phyloP scores from a whole-genome alignment of 2,888 invertebrate genomes.

The Nysson spinosus region DNA sequence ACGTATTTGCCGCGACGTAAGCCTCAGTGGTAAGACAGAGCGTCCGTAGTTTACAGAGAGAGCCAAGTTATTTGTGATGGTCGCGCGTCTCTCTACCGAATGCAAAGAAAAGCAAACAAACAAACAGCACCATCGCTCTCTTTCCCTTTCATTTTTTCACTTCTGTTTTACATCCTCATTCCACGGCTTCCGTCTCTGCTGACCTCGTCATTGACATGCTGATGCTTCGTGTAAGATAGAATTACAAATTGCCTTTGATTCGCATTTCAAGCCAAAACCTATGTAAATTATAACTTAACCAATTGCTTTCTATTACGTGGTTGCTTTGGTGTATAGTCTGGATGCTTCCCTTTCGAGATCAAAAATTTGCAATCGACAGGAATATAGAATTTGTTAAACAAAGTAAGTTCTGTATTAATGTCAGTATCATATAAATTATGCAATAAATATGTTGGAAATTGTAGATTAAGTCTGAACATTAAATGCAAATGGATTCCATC shows the following conservation, averaged over 20 bases:
- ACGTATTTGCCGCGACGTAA: constrained; percentile 52
- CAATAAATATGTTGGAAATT: too few species aligned
- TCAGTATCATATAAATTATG: too few species aligned
- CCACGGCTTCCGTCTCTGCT: neutral
- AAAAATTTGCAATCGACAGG: constrained; percentile 19
- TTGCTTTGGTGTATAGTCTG: neutral
- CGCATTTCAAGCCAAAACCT: constrained; percentile 33
- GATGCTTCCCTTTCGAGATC: constrained; percentile 11
- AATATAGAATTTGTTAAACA: neutral
- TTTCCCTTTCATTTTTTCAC: constrained; percentile 11
- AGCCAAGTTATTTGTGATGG: constrained; percentile 58
- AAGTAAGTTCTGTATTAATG: too few species aligned
- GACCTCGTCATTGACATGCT: constrained; percentile 36
- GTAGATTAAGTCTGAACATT: too few species aligned
- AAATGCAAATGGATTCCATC: too few species aligned
- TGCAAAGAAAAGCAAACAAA: constrained; percentile 45
- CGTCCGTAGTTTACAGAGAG: constrained; percentile 59
- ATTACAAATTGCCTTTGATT: constrained; percentile 42
- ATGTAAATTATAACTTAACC: constrained; percentile 48
- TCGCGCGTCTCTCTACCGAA: constrained; percentile 46
- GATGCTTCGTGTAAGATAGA: constrained; percentile 31
- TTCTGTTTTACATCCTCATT: constrained; percentile 4
- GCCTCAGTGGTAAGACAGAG: constrained; percentile 52
- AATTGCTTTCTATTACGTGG: constrained; percentile 11
- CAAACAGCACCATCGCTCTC: constrained; percentile 18